Percentiles rank a stretch among this genome's conserved stretches.
Conservation (phyloP, 37 sponge, comb jelly and placozoan genomes). For the Petrosia ficiformis region DNA sequence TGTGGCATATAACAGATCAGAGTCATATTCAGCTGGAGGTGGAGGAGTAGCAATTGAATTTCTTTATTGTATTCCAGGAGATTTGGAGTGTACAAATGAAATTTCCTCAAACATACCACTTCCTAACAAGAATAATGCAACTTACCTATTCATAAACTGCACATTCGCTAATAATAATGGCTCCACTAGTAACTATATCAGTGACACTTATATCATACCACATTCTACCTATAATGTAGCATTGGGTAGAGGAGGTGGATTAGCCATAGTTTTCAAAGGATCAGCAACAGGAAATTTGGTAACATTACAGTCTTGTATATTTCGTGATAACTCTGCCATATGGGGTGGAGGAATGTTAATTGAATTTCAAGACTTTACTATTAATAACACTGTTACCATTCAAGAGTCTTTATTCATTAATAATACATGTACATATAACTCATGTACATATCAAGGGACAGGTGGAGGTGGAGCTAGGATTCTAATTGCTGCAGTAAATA, state of each 20-base stretch:
- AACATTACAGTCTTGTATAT: background rate
- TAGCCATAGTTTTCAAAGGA: slow-evolving; percentile 36
- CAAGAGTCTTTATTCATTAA: background rate
- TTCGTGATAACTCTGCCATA: slow-evolving; percentile 24
- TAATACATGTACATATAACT: slow-evolving; percentile 7
- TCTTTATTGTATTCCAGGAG: slow-evolving; percentile 19
- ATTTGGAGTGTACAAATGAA: background rate
- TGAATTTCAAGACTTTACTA: slow-evolving; percentile 28
- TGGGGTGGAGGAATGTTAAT: slow-evolving; percentile 46
- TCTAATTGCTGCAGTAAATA: background rate
- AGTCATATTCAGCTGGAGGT: slow-evolving; percentile 2
- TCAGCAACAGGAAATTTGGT: slow-evolving; percentile 9
- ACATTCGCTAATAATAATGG: slow-evolving; percentile 23
- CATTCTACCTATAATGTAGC: background rate
- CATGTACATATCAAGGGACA: slow-evolving; percentile 12
- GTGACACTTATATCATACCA: slow-evolving; percentile 5
- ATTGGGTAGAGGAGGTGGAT: slow-evolving; percentile 50
- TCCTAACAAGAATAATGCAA: background rate
- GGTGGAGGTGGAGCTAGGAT: slow-evolving; percentile 43
- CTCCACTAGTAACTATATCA: background rate
- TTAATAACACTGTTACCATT: slow-evolving; percentile 11
- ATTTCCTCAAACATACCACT: too few species aligned
- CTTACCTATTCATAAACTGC: slow-evolving; percentile 20
- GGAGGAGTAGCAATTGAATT: slow-evolving; percentile 18
- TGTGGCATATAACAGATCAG: background rate